A percentile compares a stretch with the other conserved stretches of the same genome.
Evolutionary conservation across 2,888 invertebrate genomes (phyloP).

Genomic region (Gibbula magus): DNA sequence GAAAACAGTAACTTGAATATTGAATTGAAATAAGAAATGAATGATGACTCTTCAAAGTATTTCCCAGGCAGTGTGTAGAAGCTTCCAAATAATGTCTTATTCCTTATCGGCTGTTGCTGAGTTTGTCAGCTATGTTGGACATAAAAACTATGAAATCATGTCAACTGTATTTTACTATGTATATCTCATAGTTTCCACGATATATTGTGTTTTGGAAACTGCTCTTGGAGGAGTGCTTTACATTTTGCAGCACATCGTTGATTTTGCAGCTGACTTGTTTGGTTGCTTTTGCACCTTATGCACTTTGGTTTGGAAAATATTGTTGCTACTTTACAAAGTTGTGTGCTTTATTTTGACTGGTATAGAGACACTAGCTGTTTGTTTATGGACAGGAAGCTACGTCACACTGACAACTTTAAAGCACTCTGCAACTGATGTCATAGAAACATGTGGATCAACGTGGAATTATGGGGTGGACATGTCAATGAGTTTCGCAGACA

Average conservation of each 20-base stretch:
- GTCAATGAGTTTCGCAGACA: not conserved
- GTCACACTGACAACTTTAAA: slow-evolving; percentile 33
- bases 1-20: not conserved
- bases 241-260: slow-evolving; percentile 26
- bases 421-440: slow-evolving; percentile 35
- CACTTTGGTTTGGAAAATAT: slow-evolving; percentile 37
- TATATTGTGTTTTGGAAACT: not conserved
- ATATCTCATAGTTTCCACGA: not conserved
- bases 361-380: slow-evolving; percentile 33
- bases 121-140: slow-evolving; percentile 16
- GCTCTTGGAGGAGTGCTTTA: slow-evolving; percentile 7
- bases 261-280: slow-evolving; percentile 40
- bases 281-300: slow-evolving; percentile 33
- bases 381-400: slow-evolving; percentile 38
- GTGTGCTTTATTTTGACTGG: slow-evolving; percentile 35
- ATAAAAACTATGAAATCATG: slow-evolving; percentile 33
- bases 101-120: slow-evolving; percentile 26
- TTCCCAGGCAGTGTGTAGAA: slow-evolving; percentile 6
- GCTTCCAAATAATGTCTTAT: slow-evolving; percentile 23
- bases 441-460: slow-evolving; percentile 32
- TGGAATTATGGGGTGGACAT: slow-evolving; percentile 31
- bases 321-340: slow-evolving; percentile 36
- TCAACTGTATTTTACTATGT: slow-evolving; percentile 24
- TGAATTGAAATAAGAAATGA: too few relatives aligned
- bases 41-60: not conserved